Percentiles rank a stretch among this genome's conserved stretches.
These are phyloP conservation scores for Aphis gossypii DNA, from an alignment of 1,140 invertebrate genomes.

Conservation along the genomic window DNA sequence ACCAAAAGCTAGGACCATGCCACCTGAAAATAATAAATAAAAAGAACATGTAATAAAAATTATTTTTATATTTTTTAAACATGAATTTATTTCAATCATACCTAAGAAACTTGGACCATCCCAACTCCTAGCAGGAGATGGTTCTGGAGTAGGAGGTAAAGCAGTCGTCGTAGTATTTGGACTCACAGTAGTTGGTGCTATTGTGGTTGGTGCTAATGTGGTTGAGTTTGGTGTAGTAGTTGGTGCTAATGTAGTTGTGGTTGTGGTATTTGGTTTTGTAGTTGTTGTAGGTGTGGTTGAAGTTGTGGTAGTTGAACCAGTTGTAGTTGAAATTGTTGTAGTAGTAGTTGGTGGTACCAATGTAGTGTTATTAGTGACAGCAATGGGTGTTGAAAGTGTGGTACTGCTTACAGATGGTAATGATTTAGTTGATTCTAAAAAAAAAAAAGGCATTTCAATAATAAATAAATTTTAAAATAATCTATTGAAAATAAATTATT, in stretches of 20 bases:
- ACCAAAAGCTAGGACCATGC: constrained; percentile 43
- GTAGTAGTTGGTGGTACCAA: not conserved
- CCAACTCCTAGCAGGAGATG: constrained; percentile 30
- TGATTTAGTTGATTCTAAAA: not conserved
- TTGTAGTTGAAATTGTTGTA: not conserved
- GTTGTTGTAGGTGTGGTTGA: not conserved
- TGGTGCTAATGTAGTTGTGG: not conserved
- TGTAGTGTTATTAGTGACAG: not conserved
- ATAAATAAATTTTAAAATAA: not conserved
- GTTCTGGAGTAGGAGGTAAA: not conserved
- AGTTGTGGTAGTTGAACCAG: not conserved
- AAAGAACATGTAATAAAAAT: not conserved
- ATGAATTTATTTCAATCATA: not conserved
- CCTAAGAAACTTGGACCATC: constrained; percentile 51
- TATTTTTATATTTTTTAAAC: not conserved
- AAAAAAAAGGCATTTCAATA: not conserved
- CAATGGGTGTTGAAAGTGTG: not conserved
- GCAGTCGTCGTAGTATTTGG: constrained; percentile 1
- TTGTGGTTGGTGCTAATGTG: not conserved
- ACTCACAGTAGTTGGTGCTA: not conserved
- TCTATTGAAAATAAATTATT: not conserved
- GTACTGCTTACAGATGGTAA: not conserved
- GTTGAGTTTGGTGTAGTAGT: not conserved
- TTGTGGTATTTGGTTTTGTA: not conserved
- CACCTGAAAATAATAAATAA: constrained; percentile 32